A percentile compares a stretch with the other conserved stretches of the same genome.
Conservation (phyloP, 2,888 invertebrate genomes). For the Bembecia ichneumoniformis region DNA sequence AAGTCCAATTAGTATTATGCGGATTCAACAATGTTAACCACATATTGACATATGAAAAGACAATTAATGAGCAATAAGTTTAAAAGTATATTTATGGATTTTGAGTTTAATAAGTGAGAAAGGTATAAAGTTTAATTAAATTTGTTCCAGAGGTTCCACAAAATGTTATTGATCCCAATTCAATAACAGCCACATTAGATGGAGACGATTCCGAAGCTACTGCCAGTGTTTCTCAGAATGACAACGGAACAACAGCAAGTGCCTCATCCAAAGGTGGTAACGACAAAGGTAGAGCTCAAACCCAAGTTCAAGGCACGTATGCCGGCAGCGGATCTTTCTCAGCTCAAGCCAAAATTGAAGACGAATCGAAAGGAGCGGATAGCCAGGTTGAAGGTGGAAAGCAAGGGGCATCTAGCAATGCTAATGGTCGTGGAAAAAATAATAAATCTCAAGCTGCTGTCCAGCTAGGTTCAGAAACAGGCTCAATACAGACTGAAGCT, state of each 20-base stretch:
- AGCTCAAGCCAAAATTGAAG: slow-evolving; percentile 85
- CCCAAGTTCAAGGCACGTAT: slow-evolving; percentile 86
- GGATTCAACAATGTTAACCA: too few relatives aligned
- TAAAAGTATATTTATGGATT: too few relatives aligned
- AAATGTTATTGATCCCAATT: slow-evolving; percentile 52
- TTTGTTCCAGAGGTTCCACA: slow-evolving; percentile 40
- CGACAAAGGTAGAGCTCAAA: slow-evolving; percentile 82
- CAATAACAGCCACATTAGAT: slow-evolving; percentile 43
- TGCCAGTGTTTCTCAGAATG: slow-evolving; percentile 71
- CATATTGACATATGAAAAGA: too few relatives aligned
- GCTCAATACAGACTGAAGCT: slow-evolving; percentile 81
- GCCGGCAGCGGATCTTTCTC: slow-evolving; percentile 84
- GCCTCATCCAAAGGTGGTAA: slow-evolving; percentile 84
- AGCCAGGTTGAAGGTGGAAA: slow-evolving; percentile 79
- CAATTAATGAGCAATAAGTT: too few relatives aligned
- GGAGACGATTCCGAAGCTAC: slow-evolving; percentile 83
- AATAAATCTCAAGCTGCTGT: slow-evolving; percentile 86
- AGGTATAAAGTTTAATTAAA: too few relatives aligned
- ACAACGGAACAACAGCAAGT: slow-evolving; percentile 79
- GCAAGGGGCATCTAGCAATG: slow-evolving; percentile 81
- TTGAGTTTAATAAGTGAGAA: too few relatives aligned
- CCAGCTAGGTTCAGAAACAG: slow-evolving; percentile 81
- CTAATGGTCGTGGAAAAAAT: slow-evolving; percentile 80
- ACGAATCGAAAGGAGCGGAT: slow-evolving; percentile 80
- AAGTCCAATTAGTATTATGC: too few relatives aligned